Evolutionary conservation across 2,797 vertebrate species (phyloP).

Genomic region (Phoeniculus purpureus): DNA sequence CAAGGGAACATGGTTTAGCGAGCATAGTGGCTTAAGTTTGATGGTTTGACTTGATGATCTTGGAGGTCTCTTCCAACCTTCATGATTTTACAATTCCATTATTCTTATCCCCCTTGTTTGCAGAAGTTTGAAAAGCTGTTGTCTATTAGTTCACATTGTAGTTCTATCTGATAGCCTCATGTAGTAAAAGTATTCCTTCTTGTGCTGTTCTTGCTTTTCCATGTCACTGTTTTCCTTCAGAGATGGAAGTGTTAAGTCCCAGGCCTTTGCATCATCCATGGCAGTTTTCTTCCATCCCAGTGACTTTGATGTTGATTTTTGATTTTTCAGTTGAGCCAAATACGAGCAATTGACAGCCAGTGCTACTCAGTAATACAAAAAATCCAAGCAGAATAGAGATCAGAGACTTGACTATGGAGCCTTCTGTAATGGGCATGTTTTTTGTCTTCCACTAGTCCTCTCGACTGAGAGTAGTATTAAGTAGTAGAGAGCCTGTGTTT

Average conservation of each 20-base stretch:
- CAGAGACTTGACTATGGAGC: neutral
- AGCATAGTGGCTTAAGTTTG: too few species aligned
- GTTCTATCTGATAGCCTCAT: neutral
- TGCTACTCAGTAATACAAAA: neutral
- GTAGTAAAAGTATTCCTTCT: neutral
- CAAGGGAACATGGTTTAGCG: too few species aligned
- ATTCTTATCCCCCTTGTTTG: neutral
- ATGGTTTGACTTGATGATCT: too few species aligned
- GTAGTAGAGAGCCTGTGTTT: neutral
- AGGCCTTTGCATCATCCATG: neutral
- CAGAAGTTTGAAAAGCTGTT: neutral
- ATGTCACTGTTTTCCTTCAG: neutral
- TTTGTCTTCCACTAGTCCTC: neutral
- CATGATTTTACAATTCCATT: too few species aligned
- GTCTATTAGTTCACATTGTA: neutral
- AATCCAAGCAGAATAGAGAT: neutral
- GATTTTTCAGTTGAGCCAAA: neutral
- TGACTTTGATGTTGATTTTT: neutral
- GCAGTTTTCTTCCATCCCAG: neutral
- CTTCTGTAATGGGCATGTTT: neutral
- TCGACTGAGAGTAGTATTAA: neutral
- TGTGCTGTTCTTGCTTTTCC: neutral
- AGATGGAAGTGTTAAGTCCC: neutral
- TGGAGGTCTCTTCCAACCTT: too few species aligned
- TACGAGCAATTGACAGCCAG: neutral